Conservation (phyloP, 2,113 vertebrate species). For the Cyanoramphus novaezelandiae region DNA sequence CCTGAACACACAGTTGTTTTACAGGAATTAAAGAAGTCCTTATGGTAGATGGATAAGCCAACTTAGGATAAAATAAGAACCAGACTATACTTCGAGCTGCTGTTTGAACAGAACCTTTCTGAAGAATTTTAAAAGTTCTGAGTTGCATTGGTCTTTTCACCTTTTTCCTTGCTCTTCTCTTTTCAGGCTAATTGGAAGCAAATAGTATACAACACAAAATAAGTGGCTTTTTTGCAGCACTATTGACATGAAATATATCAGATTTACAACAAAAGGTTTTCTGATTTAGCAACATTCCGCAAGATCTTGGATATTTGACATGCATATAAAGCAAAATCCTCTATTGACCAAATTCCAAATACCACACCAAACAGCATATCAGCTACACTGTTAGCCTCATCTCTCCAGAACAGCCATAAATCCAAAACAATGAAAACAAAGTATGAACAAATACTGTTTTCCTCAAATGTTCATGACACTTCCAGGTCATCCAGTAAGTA, state of each 20-base stretch:
- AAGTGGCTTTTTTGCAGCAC: neutral
- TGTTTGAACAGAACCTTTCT: conserved; percentile 54
- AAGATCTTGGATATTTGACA: neutral
- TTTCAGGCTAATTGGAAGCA: neutral
- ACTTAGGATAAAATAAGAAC: conserved; percentile 64
- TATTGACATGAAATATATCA: neutral
- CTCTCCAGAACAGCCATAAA: neutral
- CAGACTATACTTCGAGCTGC: conserved; percentile 54
- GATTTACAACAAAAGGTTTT: neutral
- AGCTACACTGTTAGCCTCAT: neutral
- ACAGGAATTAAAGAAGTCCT: conserved; percentile 66
- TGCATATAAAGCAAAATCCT: neutral
- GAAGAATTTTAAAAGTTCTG: conserved; percentile 53
- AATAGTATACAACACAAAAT: neutral
- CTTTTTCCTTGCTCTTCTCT: neutral
- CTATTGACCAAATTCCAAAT: neutral
- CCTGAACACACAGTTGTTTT: conserved; percentile 69
- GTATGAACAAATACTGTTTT: neutral
- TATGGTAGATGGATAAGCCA: conserved; percentile 65
- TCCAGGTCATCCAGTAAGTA: neutral
- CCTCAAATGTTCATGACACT: neutral
- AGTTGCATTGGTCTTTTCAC: conserved; percentile 31
- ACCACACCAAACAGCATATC: neutral
- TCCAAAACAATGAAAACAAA: neutral
- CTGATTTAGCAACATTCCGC: neutral